Percentiles rank a stretch among this genome's conserved stretches.
Conservation (phyloP, 2,113 vertebrate genomes). For the Pangasianodon gigas region DNA sequence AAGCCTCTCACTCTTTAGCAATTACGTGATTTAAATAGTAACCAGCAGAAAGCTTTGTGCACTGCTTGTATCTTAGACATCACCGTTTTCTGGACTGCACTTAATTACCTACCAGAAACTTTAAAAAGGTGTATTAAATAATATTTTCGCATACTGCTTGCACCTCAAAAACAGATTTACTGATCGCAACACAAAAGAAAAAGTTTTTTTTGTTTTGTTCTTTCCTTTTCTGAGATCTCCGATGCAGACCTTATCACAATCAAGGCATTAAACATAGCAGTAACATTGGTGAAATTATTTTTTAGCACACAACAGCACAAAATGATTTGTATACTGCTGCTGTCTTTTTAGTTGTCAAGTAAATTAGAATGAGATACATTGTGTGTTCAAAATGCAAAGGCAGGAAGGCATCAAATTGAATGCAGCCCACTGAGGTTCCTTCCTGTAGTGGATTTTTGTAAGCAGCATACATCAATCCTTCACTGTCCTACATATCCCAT, state of each 20-base stretch:
- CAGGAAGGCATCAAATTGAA: neutral
- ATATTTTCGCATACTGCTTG: neutral
- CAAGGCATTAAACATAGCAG: neutral
- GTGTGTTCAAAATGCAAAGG: neutral
- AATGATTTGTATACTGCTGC: neutral
- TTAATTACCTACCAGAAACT: neutral
- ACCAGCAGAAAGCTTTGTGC: conserved; percentile 6
- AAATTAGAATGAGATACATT: neutral
- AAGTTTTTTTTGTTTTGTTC: neutral
- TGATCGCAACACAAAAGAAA: neutral
- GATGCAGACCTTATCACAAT: neutral
- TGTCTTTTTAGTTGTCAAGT: neutral
- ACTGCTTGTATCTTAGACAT: neutral
- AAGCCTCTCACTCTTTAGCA: conserved; percentile 64
- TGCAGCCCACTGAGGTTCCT: neutral
- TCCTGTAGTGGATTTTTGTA: neutral
- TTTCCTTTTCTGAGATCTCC: neutral
- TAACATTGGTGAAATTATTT: neutral
- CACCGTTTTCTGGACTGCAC: conserved; percentile 29
- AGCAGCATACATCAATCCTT: neutral
- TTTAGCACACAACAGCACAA: neutral
- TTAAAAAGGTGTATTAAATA: neutral
- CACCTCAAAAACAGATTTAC: neutral
- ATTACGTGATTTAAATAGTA: conserved; percentile 64
- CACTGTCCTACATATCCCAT: neutral